Evolutionary conservation across 2,888 invertebrate genomes (phyloP), one percentile per base, ranked within the genome.

Genomic region (Plagiodera versicolora): DNA sequence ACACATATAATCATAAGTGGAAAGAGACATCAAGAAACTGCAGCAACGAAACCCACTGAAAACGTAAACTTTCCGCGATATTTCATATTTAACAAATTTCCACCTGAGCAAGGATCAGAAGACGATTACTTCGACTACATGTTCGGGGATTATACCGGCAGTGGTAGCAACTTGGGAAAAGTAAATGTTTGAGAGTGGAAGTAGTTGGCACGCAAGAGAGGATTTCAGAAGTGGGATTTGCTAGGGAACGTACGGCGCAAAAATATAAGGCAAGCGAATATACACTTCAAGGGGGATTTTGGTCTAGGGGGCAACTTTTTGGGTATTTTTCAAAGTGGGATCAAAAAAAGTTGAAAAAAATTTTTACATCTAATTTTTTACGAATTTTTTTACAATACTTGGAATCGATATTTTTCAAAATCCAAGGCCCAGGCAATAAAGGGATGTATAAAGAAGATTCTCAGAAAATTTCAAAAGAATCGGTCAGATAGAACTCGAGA

Each of bases 181-280:
- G 76, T 76, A 76, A 77, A 77, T 76, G 76, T 76, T 76, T 76
- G 73, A 75, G 68, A 74, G 73, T 66, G 71, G 46, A 44, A 44
- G 30, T 5, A 6, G 24, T 39, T 4, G 39, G 39, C 4, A 39
- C 39, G 39, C 39, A 39, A 32, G 32, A 39, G 39, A 39, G 39
- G 39, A 14, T 39, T 39, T 39, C 39, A 39, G 39, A 14, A 39
- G 39, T 39, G 39, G 39, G 39, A 39, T 39, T 39, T 39, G 14
- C 39, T 1, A 14, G 39, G 11, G 4, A 14, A 14, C 39, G 14
- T 14, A n/a, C 39, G 39, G 14, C 2, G 39, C 3, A 24, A 24
- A 24, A 5, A 24, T 6, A 3, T 24, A 24, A n/a, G n/a, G n/a
- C n/a, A n/a, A n/a, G n/a, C n/a, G n/a, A n/a, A n/a, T n/a, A n/a